Conservation (phyloP, 2,888 invertebrate species). For the Siphlonurus alternatus region DNA sequence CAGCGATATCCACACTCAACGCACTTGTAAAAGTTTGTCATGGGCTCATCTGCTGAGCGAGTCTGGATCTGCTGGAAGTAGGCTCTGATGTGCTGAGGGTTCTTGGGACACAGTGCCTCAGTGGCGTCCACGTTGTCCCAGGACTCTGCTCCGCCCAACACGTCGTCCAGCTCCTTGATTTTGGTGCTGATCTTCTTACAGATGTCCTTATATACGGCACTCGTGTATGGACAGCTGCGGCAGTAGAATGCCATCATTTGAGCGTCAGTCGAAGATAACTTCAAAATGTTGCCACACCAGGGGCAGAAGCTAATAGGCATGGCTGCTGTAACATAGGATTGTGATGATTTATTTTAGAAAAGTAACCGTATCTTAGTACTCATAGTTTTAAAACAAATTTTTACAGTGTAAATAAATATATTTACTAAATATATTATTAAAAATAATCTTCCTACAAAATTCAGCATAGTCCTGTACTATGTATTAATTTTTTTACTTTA, state of each 20-base stretch:
- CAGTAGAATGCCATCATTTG: background rate
- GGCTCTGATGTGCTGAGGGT: background rate
- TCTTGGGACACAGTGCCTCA: background rate
- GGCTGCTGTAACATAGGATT: background rate
- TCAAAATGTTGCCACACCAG: background rate
- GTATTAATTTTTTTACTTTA: background rate
- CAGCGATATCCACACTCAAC: background rate
- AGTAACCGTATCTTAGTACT: too few relatives aligned
- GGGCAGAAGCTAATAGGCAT: background rate
- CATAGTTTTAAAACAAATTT: too few relatives aligned
- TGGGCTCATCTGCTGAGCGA: background rate
- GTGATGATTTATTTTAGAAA: background rate
- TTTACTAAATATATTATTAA: too few relatives aligned
- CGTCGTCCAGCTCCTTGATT: background rate
- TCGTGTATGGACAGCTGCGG: background rate
- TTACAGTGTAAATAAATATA: too few relatives aligned
- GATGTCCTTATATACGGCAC: background rate
- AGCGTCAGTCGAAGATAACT: background rate
- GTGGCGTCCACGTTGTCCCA: background rate
- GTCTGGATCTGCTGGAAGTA: background rate
- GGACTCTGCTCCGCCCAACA: background rate
- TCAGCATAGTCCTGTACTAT: too few relatives aligned
- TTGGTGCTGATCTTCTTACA: background rate
- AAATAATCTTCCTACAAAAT: too few relatives aligned
- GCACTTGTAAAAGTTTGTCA: background rate